Base-by-base conservation (phyloP, 2,797 vertebrate genomes). In the Anguilla obscura region DNA sequence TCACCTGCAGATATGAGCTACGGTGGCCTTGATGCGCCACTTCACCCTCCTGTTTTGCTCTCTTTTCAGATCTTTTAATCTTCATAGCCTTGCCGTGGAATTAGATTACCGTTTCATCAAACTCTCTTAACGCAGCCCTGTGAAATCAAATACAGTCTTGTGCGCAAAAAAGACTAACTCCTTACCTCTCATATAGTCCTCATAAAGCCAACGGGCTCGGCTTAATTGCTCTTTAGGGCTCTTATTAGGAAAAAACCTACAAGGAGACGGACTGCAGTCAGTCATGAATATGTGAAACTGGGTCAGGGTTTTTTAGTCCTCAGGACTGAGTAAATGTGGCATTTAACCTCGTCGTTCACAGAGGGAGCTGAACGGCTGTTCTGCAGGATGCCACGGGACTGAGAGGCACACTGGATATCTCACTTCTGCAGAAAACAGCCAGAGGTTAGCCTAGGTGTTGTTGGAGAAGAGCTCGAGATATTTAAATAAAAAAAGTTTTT, bases 91-190 rank as follows among this genome's bases (percentile, higher is more conserved):
- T 7, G 21, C 48, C 9, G 45, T 14, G 82, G 82, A 27, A 52
- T 27, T 52, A 21, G 50, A 84, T 84, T 54, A 52, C 18, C 14
- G 21, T 84, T 54, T 58, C 83, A 84, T 54, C 83, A 84, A 58
- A 84, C 50, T 18, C 14, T 50, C 50, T 52, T 54, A 30, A 45
- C 27, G 27, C 50, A 84, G 52, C n/a, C 50, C 40, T 7, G 48
- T 54, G 54, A 84, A 88, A 84, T 50, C 80, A 84, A 52, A 30
- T 85, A 52, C 24, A 76, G 18, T n/a, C 69, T 85, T 10, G 40
- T 36, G 84, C 79, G 84, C 58, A 71, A 85, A 79, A 33, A 45
- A 45, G 40, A 45, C 40, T 45, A 0, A 79, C 84, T 82, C 69
- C 48, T 4, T 48, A 69, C 84, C 52, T 54, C 54, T 60, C 30